Conservation (phyloP, 2,113 vertebrate genomes). For the Tyrannus savana region DNA sequence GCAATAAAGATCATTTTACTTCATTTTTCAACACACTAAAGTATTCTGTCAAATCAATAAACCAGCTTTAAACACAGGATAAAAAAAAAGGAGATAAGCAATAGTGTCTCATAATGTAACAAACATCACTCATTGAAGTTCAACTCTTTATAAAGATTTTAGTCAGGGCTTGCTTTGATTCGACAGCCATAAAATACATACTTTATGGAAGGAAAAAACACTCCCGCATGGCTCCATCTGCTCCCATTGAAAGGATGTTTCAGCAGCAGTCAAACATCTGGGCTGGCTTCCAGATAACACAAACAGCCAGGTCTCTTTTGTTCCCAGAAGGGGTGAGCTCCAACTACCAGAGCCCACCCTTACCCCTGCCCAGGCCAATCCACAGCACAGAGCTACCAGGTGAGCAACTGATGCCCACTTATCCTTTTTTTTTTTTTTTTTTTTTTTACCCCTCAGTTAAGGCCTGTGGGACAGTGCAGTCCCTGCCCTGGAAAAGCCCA, state of each 20-base stretch:
- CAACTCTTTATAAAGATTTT: not conserved
- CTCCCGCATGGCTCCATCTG: not conserved
- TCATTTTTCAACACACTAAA: not conserved
- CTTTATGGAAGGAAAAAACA: constrained; percentile 21
- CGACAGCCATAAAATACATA: constrained; percentile 23
- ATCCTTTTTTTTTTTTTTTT: not conserved
- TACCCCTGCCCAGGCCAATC: not conserved
- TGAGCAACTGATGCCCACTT: not conserved
- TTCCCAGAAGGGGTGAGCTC: not conserved
- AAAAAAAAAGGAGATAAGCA: not conserved
- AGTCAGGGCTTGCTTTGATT: constrained; percentile 15
- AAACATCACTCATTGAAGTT: not conserved
- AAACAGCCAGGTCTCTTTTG: not conserved
- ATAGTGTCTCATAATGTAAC: not conserved
- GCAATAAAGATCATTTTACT: not conserved
- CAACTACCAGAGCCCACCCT: not conserved
- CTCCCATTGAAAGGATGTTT: constrained; percentile 20
- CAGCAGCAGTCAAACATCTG: not conserved
- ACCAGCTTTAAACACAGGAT: not conserved
- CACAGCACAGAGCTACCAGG: not conserved
- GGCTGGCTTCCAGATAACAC: not conserved
- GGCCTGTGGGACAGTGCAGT: not conserved
- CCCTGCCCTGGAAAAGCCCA: not conserved
- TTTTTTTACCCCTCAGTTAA: not conserved
- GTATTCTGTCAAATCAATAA: not conserved